A percentile compares a stretch with the other conserved stretches of the same genome.
These are phyloP conservation scores for Dromococcyx pavoninus DNA, from an alignment of 2,797 vertebrate genomes.

Conservation along the genomic window DNA sequence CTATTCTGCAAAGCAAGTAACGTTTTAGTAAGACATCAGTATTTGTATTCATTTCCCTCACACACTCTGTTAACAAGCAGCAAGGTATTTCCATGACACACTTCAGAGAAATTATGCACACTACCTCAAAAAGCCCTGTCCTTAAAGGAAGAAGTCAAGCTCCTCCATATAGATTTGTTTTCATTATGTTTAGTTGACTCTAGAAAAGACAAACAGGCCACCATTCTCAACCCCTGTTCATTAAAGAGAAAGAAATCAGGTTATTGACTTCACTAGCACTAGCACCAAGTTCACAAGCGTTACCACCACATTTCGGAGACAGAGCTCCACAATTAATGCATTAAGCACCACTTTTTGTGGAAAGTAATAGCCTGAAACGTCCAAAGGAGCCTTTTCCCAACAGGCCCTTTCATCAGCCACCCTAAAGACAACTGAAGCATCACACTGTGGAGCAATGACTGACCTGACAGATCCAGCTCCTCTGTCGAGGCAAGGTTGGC, in stretches of 20 bases:
- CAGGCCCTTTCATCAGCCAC: not conserved
- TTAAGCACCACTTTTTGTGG: not conserved
- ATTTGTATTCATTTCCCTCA: not conserved
- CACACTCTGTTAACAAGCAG: not conserved
- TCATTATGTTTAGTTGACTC: slow-evolving; percentile 2
- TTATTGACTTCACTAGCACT: slow-evolving; percentile 1
- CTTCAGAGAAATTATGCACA: not conserved
- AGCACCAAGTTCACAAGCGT: not conserved
- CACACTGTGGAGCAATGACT: slow-evolving; percentile 41
- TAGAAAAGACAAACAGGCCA: slow-evolving; percentile 26
- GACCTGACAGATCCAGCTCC: slow-evolving; percentile 94
- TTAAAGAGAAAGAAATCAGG: slow-evolving; percentile 33
- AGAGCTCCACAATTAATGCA: not conserved
- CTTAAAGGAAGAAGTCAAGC: slow-evolving; percentile 42
- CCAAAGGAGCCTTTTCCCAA: not conserved
- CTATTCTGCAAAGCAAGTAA: not conserved
- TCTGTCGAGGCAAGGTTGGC: slow-evolving; percentile 85
- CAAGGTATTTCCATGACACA: slow-evolving; percentile 8
- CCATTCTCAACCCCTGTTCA: not conserved
- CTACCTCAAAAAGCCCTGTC: slow-evolving; percentile 27
- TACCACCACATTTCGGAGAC: not conserved
- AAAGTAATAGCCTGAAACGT: not conserved
- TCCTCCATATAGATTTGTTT: slow-evolving; percentile 35
- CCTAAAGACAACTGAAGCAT: not conserved
- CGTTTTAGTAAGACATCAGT: not conserved